A percentile compares a stretch with the other conserved stretches of the same genome.
Evolutionary conservation across 2,797 vertebrate genomes (phyloP).

Genomic region (Lophotriccus pileatus): DNA sequence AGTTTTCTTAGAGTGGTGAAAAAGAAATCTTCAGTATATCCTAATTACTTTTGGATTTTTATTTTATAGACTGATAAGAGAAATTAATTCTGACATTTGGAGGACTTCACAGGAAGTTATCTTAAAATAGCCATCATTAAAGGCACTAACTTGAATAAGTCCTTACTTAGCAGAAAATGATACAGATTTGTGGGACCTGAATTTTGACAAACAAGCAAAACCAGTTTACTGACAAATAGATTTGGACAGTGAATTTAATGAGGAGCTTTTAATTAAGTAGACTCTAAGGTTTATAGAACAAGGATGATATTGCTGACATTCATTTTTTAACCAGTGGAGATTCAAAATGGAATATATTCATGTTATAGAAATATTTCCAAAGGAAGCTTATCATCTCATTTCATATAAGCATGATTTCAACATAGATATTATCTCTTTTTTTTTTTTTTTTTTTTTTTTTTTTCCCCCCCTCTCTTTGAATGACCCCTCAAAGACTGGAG

Average conservation of each 20-base stretch:
- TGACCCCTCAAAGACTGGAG: background rate
- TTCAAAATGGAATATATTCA: background rate
- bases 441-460: background rate
- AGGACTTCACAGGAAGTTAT: constrained; percentile 9
- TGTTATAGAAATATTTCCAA: background rate
- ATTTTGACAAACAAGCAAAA: constrained; percentile 5
- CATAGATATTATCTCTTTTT: rapidly evolving
- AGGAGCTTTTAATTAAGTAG: background rate
- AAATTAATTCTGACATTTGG: constrained; percentile 15
- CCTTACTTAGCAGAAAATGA: background rate
- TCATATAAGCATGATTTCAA: background rate
- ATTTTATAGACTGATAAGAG: background rate
- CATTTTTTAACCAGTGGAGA: background rate
- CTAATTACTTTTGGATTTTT: constrained; percentile 1
- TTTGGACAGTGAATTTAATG: background rate
- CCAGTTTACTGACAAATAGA: background rate
- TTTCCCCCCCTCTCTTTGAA: background rate
- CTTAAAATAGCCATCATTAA: background rate
- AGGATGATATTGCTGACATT: background rate
- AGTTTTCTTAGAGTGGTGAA: background rate
- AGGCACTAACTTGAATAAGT: background rate
- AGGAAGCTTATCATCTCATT: background rate
- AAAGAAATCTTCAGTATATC: background rate
- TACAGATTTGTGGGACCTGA: background rate
- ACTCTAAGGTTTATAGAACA: background rate